Base-by-base conservation (phyloP, 2,113 vertebrate species). In the Bombycilla garrulus region DNA sequence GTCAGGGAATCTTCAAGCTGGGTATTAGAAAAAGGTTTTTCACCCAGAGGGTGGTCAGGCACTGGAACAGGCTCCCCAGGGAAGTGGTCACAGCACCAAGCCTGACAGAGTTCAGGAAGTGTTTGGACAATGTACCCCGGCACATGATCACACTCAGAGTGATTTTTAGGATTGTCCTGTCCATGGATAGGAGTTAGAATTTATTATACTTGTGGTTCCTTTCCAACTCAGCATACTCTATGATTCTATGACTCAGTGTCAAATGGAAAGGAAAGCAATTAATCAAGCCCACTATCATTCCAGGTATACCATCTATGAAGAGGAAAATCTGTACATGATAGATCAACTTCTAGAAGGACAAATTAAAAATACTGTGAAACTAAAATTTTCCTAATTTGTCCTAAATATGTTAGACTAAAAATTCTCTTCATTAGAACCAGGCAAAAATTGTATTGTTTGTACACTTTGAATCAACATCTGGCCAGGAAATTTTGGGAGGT, bases 11-110 rank as follows among this genome's bases (percentile, higher is more conserved):
- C 21, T 47, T 61, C 53, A 60, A 10, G 9, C 18, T 53, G 45
- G 16, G 11, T 60, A 31, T 74, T 45, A 53, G n/a, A 20, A 53
- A 45, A 58, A 60, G 5, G 1, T 29, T 45, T 5, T n/a, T 38
- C 19, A 25, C 24, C 19, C n/a, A n/a, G 28, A 60, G 28, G 4
- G 28, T 1, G 7, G 1, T 0, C 38, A 19, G 13, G 11, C 24
- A 29, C 29, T 74, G 15, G n/a, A 60, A 53, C 20, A 40, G 47
- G 11, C 6, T 53, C 13, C 25, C n/a, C 25, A 60, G 4, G 6
- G 24, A 60, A 61, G 4, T 60, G n/a, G 45, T 47, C 61, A 47
- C n/a, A 53, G 20, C 38, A 74, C 4, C 9, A 53, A 66, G 29
- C 11, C 24, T 35, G 31, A 40, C 5, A 54, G 47, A 47, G 29